Conservation (phyloP, 2,797 vertebrate species). For the Neosilurus hyrtlii region DNA sequence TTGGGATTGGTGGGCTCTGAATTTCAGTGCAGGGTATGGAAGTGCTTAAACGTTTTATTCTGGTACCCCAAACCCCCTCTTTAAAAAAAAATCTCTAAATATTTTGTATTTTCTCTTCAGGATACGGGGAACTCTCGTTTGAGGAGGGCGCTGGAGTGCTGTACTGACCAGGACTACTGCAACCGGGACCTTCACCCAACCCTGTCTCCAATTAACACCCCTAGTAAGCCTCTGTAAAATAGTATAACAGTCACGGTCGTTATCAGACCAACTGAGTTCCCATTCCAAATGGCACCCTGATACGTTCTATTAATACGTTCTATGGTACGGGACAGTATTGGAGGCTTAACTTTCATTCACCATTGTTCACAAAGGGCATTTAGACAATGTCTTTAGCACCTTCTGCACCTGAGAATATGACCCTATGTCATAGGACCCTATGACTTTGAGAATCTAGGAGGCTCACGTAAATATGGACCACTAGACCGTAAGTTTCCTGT, state of each 20-base stretch:
- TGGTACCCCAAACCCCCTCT: no score
- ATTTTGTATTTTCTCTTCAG: constrained; percentile 61
- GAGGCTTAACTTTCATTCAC: not conserved
- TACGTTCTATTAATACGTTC: not conserved
- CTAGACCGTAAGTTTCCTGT: constrained; percentile 4
- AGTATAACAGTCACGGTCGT: not conserved
- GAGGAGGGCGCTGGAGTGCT: constrained; percentile 88
- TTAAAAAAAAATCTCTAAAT: no score
- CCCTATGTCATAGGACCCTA: no score
- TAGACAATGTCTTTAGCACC: not conserved
- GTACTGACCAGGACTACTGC: constrained; percentile 88
- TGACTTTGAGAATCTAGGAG: not conserved
- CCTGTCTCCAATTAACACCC: constrained; percentile 79
- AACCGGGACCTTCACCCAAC: constrained; percentile 90
- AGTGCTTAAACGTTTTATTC: not conserved
- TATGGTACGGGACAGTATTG: not conserved
- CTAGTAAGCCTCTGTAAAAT: constrained; percentile 70
- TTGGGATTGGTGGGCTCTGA: constrained; percentile 86
- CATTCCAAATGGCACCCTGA: not conserved
- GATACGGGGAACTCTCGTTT: constrained; percentile 83
- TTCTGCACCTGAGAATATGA: not conserved
- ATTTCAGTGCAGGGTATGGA: constrained; percentile 92
- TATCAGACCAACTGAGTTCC: not conserved
- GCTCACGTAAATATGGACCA: not conserved
- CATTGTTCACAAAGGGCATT: not conserved